Evolutionary conservation across 2,888 invertebrate species (phyloP).

Genomic region (Spodoptera exigua): DNA sequence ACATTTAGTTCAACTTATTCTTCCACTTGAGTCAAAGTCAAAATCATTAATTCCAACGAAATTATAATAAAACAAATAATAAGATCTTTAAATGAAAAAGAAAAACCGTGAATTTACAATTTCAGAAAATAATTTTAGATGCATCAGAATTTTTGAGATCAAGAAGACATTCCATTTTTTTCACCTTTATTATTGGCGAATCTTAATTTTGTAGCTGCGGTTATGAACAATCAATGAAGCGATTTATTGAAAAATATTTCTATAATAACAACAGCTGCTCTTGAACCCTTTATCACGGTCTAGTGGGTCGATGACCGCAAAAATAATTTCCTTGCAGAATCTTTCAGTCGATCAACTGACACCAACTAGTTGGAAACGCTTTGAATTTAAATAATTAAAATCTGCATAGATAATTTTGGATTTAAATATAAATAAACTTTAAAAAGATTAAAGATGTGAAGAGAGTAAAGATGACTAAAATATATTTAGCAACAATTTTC

Average conservation of each 20-base stretch:
- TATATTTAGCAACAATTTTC: not conserved
- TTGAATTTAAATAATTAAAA: not conserved
- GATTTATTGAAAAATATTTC: constrained; percentile 3
- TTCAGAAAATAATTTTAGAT: too few species aligned
- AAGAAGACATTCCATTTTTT: too few species aligned
- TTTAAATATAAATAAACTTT: too few species aligned
- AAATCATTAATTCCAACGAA: too few species aligned
- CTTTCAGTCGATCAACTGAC: constrained; percentile 1
- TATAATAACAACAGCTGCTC: not conserved
- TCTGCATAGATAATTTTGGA: too few species aligned
- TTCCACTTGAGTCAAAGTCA: too few species aligned
- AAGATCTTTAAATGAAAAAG: too few species aligned
- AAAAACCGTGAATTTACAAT: too few species aligned
- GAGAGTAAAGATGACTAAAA: not conserved
- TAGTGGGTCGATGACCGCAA: constrained; percentile 7
- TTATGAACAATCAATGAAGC: constrained; percentile 12
- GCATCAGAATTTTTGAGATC: too few species aligned
- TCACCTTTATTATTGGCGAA: not conserved
- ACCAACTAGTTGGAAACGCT: not conserved
- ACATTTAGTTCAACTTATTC: too few species aligned
- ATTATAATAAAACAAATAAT: too few species aligned
- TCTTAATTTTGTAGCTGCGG: not conserved
- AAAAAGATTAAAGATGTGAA: not conserved
- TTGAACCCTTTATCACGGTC: constrained; percentile 30
- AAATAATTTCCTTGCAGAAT: not conserved